Evolutionary conservation across 2,113 vertebrate genomes (phyloP).

Genomic region (Coptodon bakossiorum): DNA sequence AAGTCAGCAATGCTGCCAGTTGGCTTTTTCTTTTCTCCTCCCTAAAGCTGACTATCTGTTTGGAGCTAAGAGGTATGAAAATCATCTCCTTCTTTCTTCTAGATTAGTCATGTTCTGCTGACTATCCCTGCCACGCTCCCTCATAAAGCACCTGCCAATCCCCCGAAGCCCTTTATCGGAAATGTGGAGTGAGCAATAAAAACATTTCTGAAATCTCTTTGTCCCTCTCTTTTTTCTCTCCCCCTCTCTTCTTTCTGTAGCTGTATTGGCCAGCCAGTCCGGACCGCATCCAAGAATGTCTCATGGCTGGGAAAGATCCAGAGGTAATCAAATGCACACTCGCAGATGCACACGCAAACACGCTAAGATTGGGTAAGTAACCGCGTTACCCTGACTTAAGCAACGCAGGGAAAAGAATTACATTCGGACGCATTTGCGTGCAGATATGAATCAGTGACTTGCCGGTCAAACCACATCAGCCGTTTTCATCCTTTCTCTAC

Average conservation of each 20-base stretch:
- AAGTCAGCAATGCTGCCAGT: background rate
- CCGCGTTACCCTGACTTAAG: background rate
- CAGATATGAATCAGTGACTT: background rate
- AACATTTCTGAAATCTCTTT: background rate
- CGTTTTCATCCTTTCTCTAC: background rate
- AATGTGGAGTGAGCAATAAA: background rate
- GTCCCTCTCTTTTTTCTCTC: background rate
- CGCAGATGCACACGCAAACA: background rate
- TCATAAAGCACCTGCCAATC: conserved; percentile 14
- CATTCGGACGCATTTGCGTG: background rate
- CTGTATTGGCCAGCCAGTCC: conserved; percentile 76
- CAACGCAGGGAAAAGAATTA: background rate
- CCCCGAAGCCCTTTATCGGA: background rate
- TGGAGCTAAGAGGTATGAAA: background rate
- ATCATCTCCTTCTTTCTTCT: background rate
- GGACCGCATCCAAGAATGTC: conserved; percentile 74
- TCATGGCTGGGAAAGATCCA: conserved; percentile 77
- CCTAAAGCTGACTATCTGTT: background rate
- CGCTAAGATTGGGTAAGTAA: background rate
- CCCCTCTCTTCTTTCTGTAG: conserved; percentile 30
- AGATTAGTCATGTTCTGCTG: conserved; percentile 15
- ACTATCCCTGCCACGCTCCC: background rate
- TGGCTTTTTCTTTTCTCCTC: conserved; percentile 3
- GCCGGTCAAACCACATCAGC: background rate
- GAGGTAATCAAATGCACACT: conserved; percentile 57